Base-by-base conservation (phyloP, 2,888 invertebrate species). In the Laothoe populi region DNA sequence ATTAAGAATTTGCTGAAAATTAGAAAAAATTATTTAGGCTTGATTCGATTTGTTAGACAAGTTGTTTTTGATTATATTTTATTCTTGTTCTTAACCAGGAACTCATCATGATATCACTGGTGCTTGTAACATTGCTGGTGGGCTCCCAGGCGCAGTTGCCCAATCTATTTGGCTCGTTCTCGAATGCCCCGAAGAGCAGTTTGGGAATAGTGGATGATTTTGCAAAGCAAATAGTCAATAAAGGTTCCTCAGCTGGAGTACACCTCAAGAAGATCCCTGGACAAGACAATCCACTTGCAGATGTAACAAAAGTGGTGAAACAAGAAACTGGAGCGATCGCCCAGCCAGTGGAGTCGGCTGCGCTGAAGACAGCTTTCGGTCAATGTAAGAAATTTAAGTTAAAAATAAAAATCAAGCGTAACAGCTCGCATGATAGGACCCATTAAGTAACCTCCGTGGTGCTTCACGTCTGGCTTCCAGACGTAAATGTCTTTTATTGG, bases 281-380 rank as follows among this genome's bases (percentile, higher is more conserved):
- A 0, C 24, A 65, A 16, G 61, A 48, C 23, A 24, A 59, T n/a
- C 3, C 64, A 21, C 23, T 69, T 23, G 60, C 60, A 1, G 59
- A 63, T 3, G 13, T 70, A 2, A 66, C 67, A 21, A 60, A 67
- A 57, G 65, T 61, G 1, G 63, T 77, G 16, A 53, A 63, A 60
- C 77, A 78, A 58, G 84, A 84, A 61, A 68, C 82, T 0, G 68
- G 66, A 0, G 78, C 81, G 0, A 70, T 79, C 13, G 83, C 83
- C 44, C 79, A 81, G 16, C 86, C 86, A 0, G 71, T 87, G 0
- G 82, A 79, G 13, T 76, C 80, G 59, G 71, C 79, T 3, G 68
- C 83, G 5, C 70, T 70, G 0, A 67, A 31, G 11, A 70, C 81
- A 1, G 83, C 82, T 0, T 81, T 81, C 1, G 74, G 76, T 16